Evolutionary conservation across 2,888 invertebrate genomes (phyloP).

Genomic region (Oscheius myriophilus): DNA sequence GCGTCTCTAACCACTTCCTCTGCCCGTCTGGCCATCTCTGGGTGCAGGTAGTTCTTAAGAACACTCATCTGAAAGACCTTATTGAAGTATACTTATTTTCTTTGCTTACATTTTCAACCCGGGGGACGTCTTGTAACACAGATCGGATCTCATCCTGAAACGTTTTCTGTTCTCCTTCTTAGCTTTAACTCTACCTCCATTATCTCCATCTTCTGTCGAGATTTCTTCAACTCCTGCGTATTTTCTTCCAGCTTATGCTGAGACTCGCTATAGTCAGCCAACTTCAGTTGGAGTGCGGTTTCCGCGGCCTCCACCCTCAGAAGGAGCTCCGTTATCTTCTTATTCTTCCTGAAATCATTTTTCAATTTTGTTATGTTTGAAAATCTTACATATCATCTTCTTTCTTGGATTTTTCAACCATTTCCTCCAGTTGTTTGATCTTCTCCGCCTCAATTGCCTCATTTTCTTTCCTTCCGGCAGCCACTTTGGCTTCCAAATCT

Average conservation of each 20-base stretch:
- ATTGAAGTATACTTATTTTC: no score
- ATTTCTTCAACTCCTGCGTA: neutral
- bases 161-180: neutral
- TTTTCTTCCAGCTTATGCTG: constrained; percentile 6
- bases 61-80: constrained; percentile 13
- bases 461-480: neutral
- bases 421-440: constrained; percentile 2
- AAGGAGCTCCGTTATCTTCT: constrained; percentile 8
- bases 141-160: constrained; percentile 9
- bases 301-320: constrained; percentile 5
- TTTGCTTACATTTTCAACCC: no score
- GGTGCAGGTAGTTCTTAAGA: constrained; percentile 24
- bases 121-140: no score
- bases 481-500: constrained; percentile 21
- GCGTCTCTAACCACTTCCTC: constrained; percentile 20
- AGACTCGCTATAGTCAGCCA: neutral
- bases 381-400: constrained; percentile 23
- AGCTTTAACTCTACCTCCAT: neutral
- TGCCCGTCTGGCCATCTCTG: constrained; percentile 25
- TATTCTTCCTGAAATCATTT: constrained; percentile 17
- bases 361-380: neutral
- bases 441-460: neutral
- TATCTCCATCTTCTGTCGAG: constrained; percentile 12
- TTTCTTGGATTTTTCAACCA: neutral
- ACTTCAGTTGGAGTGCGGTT: neutral